Base-by-base conservation (phyloP, 1,140 invertebrate species). In the Drosophila albomicans region DNA sequence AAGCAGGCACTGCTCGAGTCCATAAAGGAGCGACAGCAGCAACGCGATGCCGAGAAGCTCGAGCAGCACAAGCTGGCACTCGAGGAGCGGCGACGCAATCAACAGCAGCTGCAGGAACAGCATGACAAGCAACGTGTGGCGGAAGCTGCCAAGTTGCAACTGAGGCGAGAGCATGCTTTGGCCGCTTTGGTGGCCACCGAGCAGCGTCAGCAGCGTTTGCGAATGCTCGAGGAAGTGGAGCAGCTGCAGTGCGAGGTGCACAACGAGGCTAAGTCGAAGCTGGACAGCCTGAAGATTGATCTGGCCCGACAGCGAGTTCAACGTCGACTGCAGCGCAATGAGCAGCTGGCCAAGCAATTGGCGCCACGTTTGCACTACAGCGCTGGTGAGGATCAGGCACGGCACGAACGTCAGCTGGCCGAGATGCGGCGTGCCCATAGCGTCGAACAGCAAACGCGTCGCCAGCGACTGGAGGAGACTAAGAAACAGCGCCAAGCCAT, bases 131-230 rank as follows among this genome's bases (percentile, higher is more conserved):
- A 91, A 16, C 58, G 73, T 5, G 61, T 54, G 0, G 52, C 65
- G 6, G 59, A 64, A 57, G 64, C 64, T 4, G 15, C 68, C 25
- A 82, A 76, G 74, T 43, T 68, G 11, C 75, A 69, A 1, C 75
- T 77, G 30, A 51, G 81, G 0, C 75, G 81, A 3, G 75, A 79
- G 25, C 82, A 86, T 25, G 91, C 91, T 0, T 32, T 89, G 10
- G 91, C 90, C n/a, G 85, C 91, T 0, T 54, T 92, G 67, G 78
- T 48, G 49, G 89, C 91, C 79, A 66, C 75, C 0, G 73, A 92
- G 41, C 82, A 92, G 48, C 61, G 77, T 0, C 75, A 79, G 10
- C 45, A 85, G 66, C 78, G 91, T 1, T 71, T 78, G 4, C 67
- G 72, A 10, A 80, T 91, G 75, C 61, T 81, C 2, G 84, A 92